These are phyloP conservation scores for Phorcus lineatus DNA, from an alignment of 2,888 invertebrate genomes.

Conservation along the genomic window DNA sequence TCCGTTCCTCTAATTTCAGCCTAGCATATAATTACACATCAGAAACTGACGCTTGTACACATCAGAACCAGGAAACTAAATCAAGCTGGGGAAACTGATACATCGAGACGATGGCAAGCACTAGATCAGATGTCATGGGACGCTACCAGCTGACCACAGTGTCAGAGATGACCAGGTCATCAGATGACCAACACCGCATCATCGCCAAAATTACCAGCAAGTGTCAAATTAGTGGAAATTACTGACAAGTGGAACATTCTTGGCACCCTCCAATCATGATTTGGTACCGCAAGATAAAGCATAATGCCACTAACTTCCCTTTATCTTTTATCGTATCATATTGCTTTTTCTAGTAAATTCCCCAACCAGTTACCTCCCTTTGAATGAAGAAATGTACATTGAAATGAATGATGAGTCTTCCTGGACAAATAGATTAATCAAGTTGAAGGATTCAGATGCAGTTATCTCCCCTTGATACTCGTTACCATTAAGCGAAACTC, in stretches of 20 bases:
- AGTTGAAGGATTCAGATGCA: background rate
- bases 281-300: background rate
- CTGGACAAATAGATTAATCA: too few species aligned
- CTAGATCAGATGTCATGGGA: too few species aligned
- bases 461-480: background rate
- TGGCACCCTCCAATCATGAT: background rate
- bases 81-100: too few species aligned
- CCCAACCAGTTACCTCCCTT: background rate
- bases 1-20: too few species aligned
- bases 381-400: background rate
- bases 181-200: background rate
- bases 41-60: too few species aligned
- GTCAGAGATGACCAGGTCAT: background rate
- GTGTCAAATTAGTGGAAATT: slow-evolving; percentile 12
- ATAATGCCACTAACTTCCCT: background rate
- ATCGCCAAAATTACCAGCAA: background rate
- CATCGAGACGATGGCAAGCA: too few species aligned
- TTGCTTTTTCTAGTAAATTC: background rate
- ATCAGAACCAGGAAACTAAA: too few species aligned
- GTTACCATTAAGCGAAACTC: too few species aligned
- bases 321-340: slow-evolving; percentile 7
- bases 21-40: too few species aligned
- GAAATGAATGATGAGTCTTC: too few species aligned
- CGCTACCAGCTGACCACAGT: background rate
- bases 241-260: background rate